Conservation (phyloP, 2,113 vertebrate genomes). For the Lamprotornis superbus region DNA sequence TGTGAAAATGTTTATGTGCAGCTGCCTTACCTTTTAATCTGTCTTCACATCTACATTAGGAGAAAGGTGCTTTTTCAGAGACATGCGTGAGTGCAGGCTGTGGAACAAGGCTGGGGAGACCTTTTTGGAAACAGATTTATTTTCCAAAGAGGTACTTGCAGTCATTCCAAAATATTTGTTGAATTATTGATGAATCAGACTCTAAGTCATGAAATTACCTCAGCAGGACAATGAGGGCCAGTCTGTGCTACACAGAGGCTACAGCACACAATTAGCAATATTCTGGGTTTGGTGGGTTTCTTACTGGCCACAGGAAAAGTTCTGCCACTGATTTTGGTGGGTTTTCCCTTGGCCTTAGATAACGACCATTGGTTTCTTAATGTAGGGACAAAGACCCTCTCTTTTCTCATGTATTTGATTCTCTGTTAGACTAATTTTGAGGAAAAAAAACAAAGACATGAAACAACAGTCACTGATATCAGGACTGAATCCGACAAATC, state of each 20-base stretch:
- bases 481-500: background rate
- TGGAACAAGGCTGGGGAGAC: background rate
- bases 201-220: background rate
- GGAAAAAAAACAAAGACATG: background rate
- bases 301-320: background rate
- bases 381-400: background rate
- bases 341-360: background rate
- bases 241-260: background rate
- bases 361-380: background rate
- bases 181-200: background rate
- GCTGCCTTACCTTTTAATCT: background rate
- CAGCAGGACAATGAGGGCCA: background rate
- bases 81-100: fast-evolving
- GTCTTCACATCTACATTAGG: background rate
- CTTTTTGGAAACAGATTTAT: background rate
- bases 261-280: background rate
- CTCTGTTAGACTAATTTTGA: background rate
- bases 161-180: background rate
- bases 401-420: background rate
- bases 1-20: background rate
- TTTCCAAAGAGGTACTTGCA: background rate
- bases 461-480: background rate
- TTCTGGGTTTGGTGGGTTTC: background rate
- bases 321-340: background rate
- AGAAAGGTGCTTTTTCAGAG: background rate